Evolutionary conservation across 2,797 vertebrate genomes (phyloP).

Genomic region (Scyliorhinus canicula): DNA sequence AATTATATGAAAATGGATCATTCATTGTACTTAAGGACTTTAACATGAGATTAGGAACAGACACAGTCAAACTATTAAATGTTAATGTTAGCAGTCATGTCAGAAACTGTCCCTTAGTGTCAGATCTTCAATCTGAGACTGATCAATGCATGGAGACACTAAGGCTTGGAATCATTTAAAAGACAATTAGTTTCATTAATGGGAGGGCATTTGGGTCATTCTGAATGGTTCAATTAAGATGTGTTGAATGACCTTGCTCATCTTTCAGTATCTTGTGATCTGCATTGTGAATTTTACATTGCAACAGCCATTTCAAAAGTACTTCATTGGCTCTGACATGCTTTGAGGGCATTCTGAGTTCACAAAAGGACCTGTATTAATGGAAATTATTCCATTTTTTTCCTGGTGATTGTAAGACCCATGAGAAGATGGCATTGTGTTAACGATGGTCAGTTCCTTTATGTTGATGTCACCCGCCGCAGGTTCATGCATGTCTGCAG

Average conservation of each 20-base stretch:
- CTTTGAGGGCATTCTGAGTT: neutral
- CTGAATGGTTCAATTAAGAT: neutral
- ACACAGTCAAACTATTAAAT: neutral
- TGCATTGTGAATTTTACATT: neutral
- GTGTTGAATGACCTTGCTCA: neutral
- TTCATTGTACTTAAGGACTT: neutral
- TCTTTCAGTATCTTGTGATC: neutral
- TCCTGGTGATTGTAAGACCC: neutral
- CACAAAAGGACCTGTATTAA: neutral
- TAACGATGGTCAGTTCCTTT: neutral
- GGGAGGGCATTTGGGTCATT: neutral
- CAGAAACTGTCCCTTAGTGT: too few species aligned
- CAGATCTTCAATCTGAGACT: neutral
- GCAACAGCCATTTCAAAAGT: neutral
- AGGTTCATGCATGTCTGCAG: neutral
- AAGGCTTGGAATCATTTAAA: neutral
- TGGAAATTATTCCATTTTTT: neutral
- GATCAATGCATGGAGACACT: neutral
- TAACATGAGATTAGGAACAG: neutral
- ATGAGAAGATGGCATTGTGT: neutral
- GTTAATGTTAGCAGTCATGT: neutral
- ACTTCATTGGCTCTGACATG: neutral
- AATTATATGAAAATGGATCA: neutral
- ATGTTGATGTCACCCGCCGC: neutral
- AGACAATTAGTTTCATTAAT: neutral